These are phyloP conservation scores for Xestia rhomboidea DNA, from an alignment of 2,888 invertebrate genomes.

Conservation along the genomic window DNA sequence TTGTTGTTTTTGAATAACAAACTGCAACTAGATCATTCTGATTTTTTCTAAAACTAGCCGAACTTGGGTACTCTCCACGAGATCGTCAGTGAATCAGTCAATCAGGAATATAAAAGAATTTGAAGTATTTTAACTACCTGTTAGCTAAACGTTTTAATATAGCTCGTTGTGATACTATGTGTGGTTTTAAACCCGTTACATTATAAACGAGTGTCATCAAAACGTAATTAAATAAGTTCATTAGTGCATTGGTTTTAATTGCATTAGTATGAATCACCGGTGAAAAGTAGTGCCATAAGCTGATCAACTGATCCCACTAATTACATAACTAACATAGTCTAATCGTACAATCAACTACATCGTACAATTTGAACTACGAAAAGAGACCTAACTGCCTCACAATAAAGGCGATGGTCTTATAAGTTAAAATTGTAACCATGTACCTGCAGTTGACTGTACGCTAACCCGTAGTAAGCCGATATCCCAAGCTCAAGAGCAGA, in stretches of 20 bases:
- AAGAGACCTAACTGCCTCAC: neutral
- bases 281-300: conserved; percentile 1
- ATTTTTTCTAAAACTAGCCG: neutral
- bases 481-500: conserved; percentile 53
- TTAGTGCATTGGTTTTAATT: conserved; percentile 32
- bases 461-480: conserved; percentile 47
- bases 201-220: conserved; percentile 14
- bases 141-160: neutral
- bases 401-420: neutral
- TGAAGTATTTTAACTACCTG: neutral
- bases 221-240: conserved; percentile 32
- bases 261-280: conserved; percentile 37
- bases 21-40: neutral
- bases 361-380: neutral
- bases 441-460: conserved; percentile 2
- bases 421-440: neutral
- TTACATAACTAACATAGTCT: conserved; percentile 41
- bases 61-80: neutral
- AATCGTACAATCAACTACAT: conserved; percentile 8
- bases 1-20: neutral
- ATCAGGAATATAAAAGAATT: neutral
- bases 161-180: neutral
- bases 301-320: conserved; percentile 44
- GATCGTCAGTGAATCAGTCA: neutral
- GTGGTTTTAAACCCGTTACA: neutral